Percentiles rank a stretch among this genome's conserved stretches.
Conservation (phyloP, 2,797 vertebrate genomes). For the Sylvilagus floridanus region DNA sequence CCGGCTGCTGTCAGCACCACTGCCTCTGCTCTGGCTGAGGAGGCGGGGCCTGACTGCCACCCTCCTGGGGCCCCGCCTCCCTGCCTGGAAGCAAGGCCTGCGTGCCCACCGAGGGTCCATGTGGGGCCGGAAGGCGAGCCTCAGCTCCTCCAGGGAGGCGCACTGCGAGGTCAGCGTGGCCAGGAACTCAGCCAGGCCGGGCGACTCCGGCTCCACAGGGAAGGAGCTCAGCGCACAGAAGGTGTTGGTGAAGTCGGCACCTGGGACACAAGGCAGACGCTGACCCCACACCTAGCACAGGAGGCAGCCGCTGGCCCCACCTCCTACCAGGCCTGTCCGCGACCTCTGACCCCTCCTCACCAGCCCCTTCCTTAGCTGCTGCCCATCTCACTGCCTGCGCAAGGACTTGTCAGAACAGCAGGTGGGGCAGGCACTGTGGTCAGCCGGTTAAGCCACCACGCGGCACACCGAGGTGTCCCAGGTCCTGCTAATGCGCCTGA, state of each 20-base stretch:
- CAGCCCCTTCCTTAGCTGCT: not conserved
- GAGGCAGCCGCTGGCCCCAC: accelerated
- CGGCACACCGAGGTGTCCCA: too few species aligned
- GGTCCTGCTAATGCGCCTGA: too few species aligned
- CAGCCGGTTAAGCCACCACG: too few species aligned
- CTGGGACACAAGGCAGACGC: not conserved
- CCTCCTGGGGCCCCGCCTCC: too few species aligned
- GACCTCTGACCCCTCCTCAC: not conserved
- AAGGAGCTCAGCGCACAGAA: constrained; percentile 94
- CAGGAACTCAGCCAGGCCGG: constrained; percentile 88
- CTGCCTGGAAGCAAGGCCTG: not conserved
- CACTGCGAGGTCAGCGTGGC: constrained; percentile 90
- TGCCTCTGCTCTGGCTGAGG: not conserved
- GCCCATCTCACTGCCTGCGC: not conserved
- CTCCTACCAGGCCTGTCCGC: accelerated
- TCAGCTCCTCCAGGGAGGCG: constrained; percentile 94
- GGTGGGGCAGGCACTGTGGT: too few species aligned
- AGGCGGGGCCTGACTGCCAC: not conserved
- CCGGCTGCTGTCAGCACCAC: accelerated
- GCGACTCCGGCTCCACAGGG: constrained; percentile 79
- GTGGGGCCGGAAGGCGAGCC: constrained; percentile 92
- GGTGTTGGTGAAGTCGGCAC: constrained; percentile 96
- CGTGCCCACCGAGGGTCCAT: constrained; percentile 95
- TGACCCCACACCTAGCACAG: not conserved
- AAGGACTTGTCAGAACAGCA: too few species aligned